Evolutionary conservation across 2,113 vertebrate species (phyloP).

Genomic region (Spea bombifrons): DNA sequence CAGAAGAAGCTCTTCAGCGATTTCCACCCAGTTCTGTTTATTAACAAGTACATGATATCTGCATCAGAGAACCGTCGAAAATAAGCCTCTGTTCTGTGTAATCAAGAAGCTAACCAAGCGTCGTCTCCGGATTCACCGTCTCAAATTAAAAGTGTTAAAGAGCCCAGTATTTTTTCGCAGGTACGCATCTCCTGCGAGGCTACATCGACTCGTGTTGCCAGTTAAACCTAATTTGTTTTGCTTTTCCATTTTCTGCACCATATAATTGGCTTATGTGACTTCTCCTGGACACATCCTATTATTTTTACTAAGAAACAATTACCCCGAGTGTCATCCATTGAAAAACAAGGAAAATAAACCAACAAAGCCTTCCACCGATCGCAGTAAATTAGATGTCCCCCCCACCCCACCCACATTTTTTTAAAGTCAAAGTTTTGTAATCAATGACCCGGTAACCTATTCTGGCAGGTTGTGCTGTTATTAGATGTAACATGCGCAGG

Average conservation of each 20-base stretch:
- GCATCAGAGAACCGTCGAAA: neutral
- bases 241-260: conserved; percentile 31
- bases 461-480: too few species aligned
- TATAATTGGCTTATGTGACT: conserved; percentile 40
- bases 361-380: too few species aligned
- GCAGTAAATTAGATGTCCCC: too few species aligned
- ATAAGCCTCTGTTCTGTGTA: conserved; percentile 7
- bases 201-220: conserved; percentile 35
- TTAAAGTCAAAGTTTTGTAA: too few species aligned
- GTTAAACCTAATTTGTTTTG: conserved; percentile 47
- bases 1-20: conserved; percentile 39
- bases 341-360: neutral
- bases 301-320: conserved; percentile 46
- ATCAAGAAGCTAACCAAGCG: neutral
- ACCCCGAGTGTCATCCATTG: conserved; percentile 26
- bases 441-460: too few species aligned
- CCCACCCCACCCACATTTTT: too few species aligned
- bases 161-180: neutral
- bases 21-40: conserved; percentile 35
- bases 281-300: conserved; percentile 31
- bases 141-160: conserved; percentile 25
- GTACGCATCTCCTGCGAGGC: conserved; percentile 25
- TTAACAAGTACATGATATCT: conserved; percentile 10
- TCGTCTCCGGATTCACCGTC: conserved; percentile 15
- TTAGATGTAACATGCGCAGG: too few species aligned